Evolutionary conservation across 2,113 vertebrate genomes (phyloP).

Genomic region (Puffinus mauretanicus): DNA sequence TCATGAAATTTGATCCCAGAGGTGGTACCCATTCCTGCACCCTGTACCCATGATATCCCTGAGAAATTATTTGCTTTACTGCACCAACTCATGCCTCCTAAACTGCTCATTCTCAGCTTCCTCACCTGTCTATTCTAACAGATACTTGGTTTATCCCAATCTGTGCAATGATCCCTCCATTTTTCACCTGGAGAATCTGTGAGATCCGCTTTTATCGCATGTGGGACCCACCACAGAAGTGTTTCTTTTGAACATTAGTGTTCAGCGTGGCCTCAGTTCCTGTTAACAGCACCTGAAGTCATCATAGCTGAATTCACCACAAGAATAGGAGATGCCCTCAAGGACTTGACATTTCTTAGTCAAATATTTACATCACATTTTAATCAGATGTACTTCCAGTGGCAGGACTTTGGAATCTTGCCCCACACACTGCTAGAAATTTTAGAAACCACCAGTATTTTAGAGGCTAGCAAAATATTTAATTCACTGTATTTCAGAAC

Average conservation of each 20-base stretch:
- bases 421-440: background rate
- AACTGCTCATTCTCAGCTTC: background rate
- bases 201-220: background rate
- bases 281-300: background rate
- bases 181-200: background rate
- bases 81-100: background rate
- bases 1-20: background rate
- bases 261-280: background rate
- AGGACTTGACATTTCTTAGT: background rate
- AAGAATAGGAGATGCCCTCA: background rate
- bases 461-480: background rate
- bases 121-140: background rate
- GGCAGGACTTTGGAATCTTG: background rate
- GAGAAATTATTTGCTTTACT: background rate
- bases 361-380: background rate
- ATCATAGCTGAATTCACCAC: background rate
- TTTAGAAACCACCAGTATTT: background rate
- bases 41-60: background rate
- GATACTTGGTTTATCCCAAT: background rate
- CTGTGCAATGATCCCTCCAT: background rate
- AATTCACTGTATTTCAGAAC: background rate
- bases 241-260: background rate
- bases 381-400: background rate
- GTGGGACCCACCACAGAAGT: background rate
- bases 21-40: background rate